Percentiles rank a stretch among this genome's conserved stretches.
These are phyloP conservation scores for Neodiprion fabricii DNA, from an alignment of 1,140 invertebrate genomes.

Conservation along the genomic window DNA sequence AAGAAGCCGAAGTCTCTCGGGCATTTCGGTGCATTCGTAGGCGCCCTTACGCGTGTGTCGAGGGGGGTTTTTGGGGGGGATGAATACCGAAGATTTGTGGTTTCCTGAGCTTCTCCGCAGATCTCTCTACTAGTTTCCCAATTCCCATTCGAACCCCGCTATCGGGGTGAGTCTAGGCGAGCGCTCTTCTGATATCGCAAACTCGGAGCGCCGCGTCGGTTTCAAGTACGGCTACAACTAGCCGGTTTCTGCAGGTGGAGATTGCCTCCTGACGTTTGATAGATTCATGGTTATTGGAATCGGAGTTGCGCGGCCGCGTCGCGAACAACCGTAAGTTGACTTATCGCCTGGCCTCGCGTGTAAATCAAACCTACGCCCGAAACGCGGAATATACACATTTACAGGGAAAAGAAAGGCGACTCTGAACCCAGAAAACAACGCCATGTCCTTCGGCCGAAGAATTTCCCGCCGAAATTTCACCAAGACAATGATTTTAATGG, in stretches of 20 bases:
- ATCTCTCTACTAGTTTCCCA: neutral
- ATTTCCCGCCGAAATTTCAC: neutral
- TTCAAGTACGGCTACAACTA: neutral
- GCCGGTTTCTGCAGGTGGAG: conserved; percentile 49
- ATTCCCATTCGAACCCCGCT: neutral
- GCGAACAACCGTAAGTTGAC: neutral
- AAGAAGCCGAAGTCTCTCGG: neutral
- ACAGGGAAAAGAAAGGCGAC: too few relatives aligned
- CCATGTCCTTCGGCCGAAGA: too few relatives aligned
- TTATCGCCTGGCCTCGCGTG: neutral
- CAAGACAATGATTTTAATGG: conserved; percentile 25
- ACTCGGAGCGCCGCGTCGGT: neutral
- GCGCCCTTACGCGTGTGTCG: too few relatives aligned
- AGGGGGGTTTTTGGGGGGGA: too few relatives aligned
- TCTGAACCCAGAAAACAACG: too few relatives aligned
- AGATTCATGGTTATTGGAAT: conserved; percentile 64
- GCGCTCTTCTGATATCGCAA: neutral
- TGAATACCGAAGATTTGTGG: neutral
- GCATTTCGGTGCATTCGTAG: neutral
- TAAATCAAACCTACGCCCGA: neutral
- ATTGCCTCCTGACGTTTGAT: conserved; percentile 62
- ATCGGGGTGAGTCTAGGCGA: neutral
- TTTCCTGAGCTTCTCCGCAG: neutral
- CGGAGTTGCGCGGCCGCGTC: conserved; percentile 38
- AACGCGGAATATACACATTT: too few relatives aligned